These are phyloP conservation scores for Oligia strigilis DNA, from an alignment of 2,888 invertebrate species.

Conservation along the genomic window DNA sequence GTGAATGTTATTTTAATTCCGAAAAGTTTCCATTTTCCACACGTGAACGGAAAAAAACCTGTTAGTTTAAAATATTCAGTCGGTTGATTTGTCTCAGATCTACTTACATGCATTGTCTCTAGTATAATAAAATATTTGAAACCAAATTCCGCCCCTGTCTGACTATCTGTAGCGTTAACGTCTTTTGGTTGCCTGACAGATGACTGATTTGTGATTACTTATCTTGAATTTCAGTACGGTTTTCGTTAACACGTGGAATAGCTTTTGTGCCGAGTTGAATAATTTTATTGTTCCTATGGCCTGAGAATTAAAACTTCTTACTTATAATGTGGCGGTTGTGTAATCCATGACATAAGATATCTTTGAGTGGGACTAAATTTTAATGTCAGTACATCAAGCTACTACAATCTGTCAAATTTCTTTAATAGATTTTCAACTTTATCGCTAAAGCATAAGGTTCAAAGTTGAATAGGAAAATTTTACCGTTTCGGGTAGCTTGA, in stretches of 20 bases:
- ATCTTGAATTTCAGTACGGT: conserved; percentile 19
- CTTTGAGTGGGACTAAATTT: neutral
- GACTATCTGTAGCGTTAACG: neutral
- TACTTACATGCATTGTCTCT: neutral
- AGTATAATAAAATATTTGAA: conserved; percentile 25
- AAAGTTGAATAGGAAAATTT: too few relatives aligned
- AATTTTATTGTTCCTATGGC: neutral
- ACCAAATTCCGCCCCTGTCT: neutral
- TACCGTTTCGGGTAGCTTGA: too few relatives aligned
- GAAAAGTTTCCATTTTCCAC: neutral
- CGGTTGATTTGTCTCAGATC: conserved; percentile 5
- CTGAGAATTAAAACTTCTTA: too few relatives aligned
- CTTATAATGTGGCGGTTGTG: neutral
- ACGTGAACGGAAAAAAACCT: neutral
- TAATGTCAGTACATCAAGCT: too few relatives aligned
- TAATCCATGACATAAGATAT: neutral
- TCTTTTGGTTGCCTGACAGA: neutral
- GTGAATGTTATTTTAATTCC: neutral
- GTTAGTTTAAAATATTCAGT: conserved; percentile 27
- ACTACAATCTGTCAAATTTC: too few relatives aligned
- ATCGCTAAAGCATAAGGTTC: too few relatives aligned
- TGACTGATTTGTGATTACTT: conserved; percentile 7
- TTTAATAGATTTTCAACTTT: too few relatives aligned
- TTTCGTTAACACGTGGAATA: neutral
- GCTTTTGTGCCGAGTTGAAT: neutral